Base-by-base conservation (phyloP, 53 echinoderm and acorn worm genomes). In the Echinometra lucunter region DNA sequence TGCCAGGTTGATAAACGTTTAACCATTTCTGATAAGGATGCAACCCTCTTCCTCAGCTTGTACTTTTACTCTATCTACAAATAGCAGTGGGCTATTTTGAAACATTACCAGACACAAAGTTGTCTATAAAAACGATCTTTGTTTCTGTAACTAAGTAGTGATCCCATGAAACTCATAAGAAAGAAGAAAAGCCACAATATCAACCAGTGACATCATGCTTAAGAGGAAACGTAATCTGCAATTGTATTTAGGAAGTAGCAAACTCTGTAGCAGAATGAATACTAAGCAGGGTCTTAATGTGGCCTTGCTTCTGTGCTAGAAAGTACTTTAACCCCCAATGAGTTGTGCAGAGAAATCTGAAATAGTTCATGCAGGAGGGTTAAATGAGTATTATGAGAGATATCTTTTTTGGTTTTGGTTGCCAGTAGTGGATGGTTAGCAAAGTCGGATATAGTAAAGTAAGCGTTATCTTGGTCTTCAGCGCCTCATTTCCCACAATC, bases 341-440 rank as follows among this genome's bases (percentile, higher is more conserved):
- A 66, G 93, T 57, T 47, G 18, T 74, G 80, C 80, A 92, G 75
- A 78, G 93, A 78, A 85, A 78, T 92, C 45, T 78, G 75, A 45
- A 78, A 92, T 92, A 92, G 93, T 92, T 92, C 93, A 92, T 78
- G 53, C 42, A 49, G 75, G 74, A 74, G 93, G 93, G 93, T 92
- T 92, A 92, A 92, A 92, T 78, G 80, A 74, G 75, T 74, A 92
- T 74, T 92, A 92, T 66, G 80, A 5, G 32, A 67, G 66, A 92
- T 92, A 92, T 92, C 93, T 92, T 74, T 92, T 92, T 92, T 78
- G 93, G 93, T 92, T 92, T 92, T 92, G 93, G 93, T 92, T 92
- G 93, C 93, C 93, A 92, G 80, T 78, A 78, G 75, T 75, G 75
- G 55, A 92, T 78, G 93, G 75, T 92, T 78, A 57, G 47, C 56